Evolutionary conservation across 2,888 invertebrate genomes (phyloP).

Genomic region (Tetranychus truncatus): DNA sequence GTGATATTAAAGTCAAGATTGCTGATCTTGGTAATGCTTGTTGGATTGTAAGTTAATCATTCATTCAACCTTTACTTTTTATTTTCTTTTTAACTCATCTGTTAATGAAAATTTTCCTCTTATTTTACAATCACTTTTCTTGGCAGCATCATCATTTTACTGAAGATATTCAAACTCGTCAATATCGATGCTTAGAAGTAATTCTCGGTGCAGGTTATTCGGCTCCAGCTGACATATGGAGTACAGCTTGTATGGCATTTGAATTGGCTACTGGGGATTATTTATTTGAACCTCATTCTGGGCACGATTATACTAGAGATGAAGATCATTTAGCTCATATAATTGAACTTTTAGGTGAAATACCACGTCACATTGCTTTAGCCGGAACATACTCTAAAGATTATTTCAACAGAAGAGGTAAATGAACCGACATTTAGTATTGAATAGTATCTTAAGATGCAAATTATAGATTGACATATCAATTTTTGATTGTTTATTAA

Average conservation of each 20-base stretch:
- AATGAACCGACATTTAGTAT: conserved; percentile 9
- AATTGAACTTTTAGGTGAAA: conserved; percentile 88
- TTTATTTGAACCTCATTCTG: conserved; percentile 93
- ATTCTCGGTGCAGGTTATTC: conserved; percentile 88
- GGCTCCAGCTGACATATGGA: conserved; percentile 97
- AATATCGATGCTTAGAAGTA: conserved; percentile 90
- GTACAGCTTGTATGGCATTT: conserved; percentile 98
- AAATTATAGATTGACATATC: not conserved
- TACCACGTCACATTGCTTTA: conserved; percentile 78
- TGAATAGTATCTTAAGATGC: not conserved
- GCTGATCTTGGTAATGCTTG: conserved; percentile 98
- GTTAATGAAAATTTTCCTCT: not conserved
- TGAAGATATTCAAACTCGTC: conserved; percentile 95
- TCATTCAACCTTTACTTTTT: not conserved
- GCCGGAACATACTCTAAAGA: conserved; percentile 40
- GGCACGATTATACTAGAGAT: conserved; percentile 85
- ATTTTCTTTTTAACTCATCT: not conserved
- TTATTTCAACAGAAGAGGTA: conserved; percentile 62
- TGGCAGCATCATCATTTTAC: conserved; percentile 67
- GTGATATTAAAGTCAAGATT: conserved; percentile 83
- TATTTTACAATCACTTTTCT: not conserved
- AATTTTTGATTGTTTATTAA: not conserved
- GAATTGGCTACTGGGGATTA: conserved; percentile 98
- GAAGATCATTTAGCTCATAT: conserved; percentile 99
- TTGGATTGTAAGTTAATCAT: conserved; percentile 47